Conservation (phyloP, 2,113 vertebrate genomes). For the Athene noctua region DNA sequence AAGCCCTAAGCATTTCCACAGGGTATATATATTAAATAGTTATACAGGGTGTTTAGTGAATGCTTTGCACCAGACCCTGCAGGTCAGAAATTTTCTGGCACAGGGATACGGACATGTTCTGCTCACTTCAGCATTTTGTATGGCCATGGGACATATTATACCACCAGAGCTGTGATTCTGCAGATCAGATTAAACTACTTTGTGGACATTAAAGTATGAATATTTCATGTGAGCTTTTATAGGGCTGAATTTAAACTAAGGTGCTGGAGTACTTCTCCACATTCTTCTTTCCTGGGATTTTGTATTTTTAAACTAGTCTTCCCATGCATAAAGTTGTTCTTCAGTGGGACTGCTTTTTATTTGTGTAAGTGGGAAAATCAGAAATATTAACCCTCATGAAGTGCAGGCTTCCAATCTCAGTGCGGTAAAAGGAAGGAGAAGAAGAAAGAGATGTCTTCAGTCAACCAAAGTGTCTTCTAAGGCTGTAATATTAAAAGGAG, state of each 20-base stretch:
- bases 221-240: constrained; percentile 71
- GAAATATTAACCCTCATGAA: neutral
- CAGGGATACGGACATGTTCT: neutral
- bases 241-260: constrained; percentile 65
- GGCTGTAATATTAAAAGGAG: neutral
- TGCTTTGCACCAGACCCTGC: neutral
- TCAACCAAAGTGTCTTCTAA: neutral
- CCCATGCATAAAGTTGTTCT: neutral
- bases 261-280: constrained; percentile 29
- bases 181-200: constrained; percentile 73
- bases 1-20: constrained; percentile 21
- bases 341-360: neutral
- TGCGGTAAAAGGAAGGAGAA: neutral
- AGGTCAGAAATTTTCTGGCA: constrained; percentile 36
- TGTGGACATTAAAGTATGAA: constrained; percentile 74
- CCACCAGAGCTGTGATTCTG: constrained; percentile 53
- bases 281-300: constrained; percentile 33
- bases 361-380: neutral
- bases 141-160: constrained; percentile 42
- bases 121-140: constrained; percentile 61
- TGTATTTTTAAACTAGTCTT: constrained; percentile 18
- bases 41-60: neutral
- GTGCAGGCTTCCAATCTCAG: neutral
- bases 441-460: neutral
- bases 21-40: neutral